A percentile compares a stretch with the other conserved stretches of the same genome.
Evolutionary conservation across 2,888 invertebrate species (phyloP).

Genomic region (Bugulina stolonifera): DNA sequence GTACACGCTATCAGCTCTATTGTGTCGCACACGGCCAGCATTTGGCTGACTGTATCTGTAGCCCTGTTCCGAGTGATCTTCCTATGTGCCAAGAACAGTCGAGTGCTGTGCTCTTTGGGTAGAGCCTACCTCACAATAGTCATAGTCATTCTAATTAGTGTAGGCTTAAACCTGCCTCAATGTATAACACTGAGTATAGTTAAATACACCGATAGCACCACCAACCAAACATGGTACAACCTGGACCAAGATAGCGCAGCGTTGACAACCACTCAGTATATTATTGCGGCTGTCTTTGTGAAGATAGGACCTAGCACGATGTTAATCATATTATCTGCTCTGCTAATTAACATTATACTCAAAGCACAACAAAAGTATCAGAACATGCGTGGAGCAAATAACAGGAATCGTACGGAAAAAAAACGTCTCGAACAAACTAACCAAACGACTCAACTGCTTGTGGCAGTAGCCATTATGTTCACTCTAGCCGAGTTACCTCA

Average conservation of each 20-base stretch:
- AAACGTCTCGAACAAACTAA: constrained; percentile 47
- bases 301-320: constrained; percentile 6
- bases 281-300: background rate
- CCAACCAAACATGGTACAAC: background rate
- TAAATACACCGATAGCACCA: background rate
- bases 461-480: constrained; percentile 79
- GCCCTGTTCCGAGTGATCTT: constrained; percentile 82
- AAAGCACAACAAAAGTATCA: constrained; percentile 5
- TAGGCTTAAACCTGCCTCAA: background rate
- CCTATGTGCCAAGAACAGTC: constrained; percentile 69
- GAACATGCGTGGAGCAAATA: background rate
- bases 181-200: background rate
- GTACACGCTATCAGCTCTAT: constrained; percentile 86
- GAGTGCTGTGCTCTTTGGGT: constrained; percentile 65
- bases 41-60: constrained; percentile 83
- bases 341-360: background rate
- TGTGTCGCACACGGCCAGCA: constrained; percentile 81
- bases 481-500: constrained; percentile 85
- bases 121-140: background rate
- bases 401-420: background rate
- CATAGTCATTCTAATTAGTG: background rate
- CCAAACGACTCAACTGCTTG: constrained; percentile 80
- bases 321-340: background rate
- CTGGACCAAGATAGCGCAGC: background rate
- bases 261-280: background rate